Evolutionary conservation across 2,113 vertebrate genomes (phyloP), one percentile per base, ranked within the genome.

Genomic region (Lichenostomus cassidix): DNA sequence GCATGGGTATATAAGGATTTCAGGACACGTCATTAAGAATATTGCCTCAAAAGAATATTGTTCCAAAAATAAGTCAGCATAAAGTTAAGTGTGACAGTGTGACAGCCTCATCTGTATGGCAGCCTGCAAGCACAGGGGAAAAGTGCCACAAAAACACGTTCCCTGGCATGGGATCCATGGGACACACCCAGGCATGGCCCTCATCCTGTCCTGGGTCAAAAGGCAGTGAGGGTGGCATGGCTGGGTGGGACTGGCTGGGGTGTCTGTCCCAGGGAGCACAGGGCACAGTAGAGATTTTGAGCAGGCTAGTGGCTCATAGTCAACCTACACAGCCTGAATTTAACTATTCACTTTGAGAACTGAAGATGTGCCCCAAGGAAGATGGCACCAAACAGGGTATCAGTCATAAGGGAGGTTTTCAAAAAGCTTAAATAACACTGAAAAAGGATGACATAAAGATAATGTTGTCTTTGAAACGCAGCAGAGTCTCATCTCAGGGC

Each of bases 51-150:
- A 85, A 83, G 22, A 39, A 39, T 39, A 39, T 39, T 76, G 42
- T 28, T 33, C 27, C 31, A 83, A 64, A 65, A 24, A 28, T 19
- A 15, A 67, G 47, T 10, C 33, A 75, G 12, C 25, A 12, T 25
- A 53, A 46, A 20, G 23, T 37, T 58, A 70, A 1, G 0, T 5
- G 25, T 6, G 52, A 41, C 25, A 75, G 42, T 4, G 5, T 2
- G 5, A 68, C 25, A 49, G 14, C 8, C 21, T 44, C 16, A 14
- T 44, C 44, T 50, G 41, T 49, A 22, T 2, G 2, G 31, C 27
- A 25, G 28, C 37, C 60, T n/a, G 29, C 35, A 49, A 79, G n/a
- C 11, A 9, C 20, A 31, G 47, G n/a, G 19, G 12, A 29, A 28
- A 75, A 75, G 21, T 14, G 47, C 8, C 55, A 74, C 29, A 42